phyloP scores from a whole-genome alignment of 2,797 vertebrate species.

The Lepilemur septentrionalis region DNA sequence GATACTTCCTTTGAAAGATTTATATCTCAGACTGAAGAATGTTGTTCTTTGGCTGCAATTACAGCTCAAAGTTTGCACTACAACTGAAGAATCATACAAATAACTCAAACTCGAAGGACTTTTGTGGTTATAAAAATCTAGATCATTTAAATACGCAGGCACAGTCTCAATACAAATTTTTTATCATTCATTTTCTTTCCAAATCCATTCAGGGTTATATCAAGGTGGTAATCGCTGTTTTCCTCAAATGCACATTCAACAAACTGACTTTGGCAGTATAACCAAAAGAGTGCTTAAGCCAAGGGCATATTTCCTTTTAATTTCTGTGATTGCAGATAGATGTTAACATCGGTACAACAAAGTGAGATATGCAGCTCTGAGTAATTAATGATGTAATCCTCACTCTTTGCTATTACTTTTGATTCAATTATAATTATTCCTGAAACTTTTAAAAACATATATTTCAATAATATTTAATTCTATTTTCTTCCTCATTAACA shows the following conservation, averaged over 20 bases:
- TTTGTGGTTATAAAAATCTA: background rate
- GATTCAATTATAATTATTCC: background rate
- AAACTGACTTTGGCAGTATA: background rate
- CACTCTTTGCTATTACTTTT: background rate
- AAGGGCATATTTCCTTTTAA: background rate
- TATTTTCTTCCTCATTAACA: conserved; percentile 19
- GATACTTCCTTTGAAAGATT: background rate
- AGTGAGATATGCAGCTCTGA: background rate
- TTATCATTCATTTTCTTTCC: background rate
- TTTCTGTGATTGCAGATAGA: background rate
- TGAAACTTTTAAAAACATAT: background rate
- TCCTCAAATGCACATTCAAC: background rate
- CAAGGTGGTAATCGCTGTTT: background rate
- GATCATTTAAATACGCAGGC: background rate
- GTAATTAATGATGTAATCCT: background rate
- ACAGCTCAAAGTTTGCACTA: background rate
- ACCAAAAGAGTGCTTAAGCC: background rate
- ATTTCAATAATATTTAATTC: background rate
- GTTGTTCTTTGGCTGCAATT: background rate
- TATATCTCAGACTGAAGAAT: background rate
- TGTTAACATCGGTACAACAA: background rate
- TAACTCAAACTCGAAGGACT: background rate
- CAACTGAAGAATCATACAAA: background rate
- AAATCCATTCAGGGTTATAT: background rate
- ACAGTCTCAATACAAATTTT: background rate